Evolutionary conservation across 2,797 vertebrate species (phyloP), one percentile per base, ranked within the genome.

Genomic region (Coluber constrictor): DNA sequence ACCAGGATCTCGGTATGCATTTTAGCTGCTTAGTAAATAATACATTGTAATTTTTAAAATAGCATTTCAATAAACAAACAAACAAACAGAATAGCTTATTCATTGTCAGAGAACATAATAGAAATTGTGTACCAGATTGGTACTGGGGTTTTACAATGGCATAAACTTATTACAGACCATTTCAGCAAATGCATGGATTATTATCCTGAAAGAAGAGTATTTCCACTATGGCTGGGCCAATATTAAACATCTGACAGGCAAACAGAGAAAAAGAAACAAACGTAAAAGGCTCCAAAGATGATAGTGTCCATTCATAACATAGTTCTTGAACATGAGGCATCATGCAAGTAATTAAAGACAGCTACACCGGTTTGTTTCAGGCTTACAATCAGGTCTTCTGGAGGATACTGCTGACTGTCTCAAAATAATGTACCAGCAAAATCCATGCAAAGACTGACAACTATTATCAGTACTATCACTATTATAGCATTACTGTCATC

Each of bases 1-100:
- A 99, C 97, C 99, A 99, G 97, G 99, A 99, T 95, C 98, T 99
- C 18, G 99, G 99, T 99, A 97, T 10, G 98, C 96, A 27, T 29
- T 90, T 23, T 47, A 83, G 12, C 23, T 25, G 10, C 61, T 86
- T 63, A 37, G 2, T 63, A 43, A 55, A 32, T 59, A 43, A 60
- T 89, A 32, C 20, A 25, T 3, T 74, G 70, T 37, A 20, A 16
- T 13, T 25, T 25, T n/a, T 37, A 12, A 63, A 66, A 23, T 25
- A 47, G 32, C 66, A 37, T 66, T 61, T 92, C 18, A 66, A 66
- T 66, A 29, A 63, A 29, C 25, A 63, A n/a, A 70, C 25, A 63
- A n/a, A 70, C 2, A 70, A 29, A 32, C 25, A 63, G 86, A 37
- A 32, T 55, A 70, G n/a, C 37, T 54, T 10, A 3, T 27, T 57